These are phyloP conservation scores for Hippocampus barbouri DNA, from an alignment of 2,113 vertebrate genomes.

Conservation along the genomic window DNA sequence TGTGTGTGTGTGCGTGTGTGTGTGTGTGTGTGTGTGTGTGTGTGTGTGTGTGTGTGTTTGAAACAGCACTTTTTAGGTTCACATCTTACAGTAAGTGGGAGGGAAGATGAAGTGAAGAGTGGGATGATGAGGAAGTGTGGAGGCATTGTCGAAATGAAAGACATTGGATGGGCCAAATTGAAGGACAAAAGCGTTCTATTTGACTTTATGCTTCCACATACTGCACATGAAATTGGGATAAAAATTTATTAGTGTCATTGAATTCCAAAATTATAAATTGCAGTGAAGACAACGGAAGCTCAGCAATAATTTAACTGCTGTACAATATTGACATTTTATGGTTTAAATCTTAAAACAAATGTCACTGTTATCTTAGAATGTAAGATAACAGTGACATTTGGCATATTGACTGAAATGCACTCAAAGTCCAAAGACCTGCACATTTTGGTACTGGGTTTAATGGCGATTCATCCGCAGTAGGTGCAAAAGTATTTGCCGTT, in stretches of 20 bases:
- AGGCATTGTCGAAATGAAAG: not conserved
- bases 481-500: not conserved
- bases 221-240: not conserved
- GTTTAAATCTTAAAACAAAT: not conserved
- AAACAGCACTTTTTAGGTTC: conserved; percentile 43
- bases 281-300: not conserved
- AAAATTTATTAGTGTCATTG: not conserved
- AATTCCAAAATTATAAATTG: not conserved
- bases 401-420: too few species aligned
- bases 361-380: not conserved
- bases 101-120: conserved; percentile 13
- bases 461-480: not conserved
- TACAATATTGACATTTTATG: not conserved
- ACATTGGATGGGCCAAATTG: not conserved
- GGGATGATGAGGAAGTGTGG: not conserved
- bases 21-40: not conserved
- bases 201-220: not conserved
- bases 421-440: not conserved
- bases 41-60: not conserved
- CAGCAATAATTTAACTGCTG: not conserved
- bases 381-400: not conserved
- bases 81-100: conserved; percentile 9
- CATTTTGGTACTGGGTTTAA: not conserved
- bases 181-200: not conserved
- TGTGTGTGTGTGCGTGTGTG: too few species aligned